Evolutionary conservation across 2,888 invertebrate species (phyloP).

Genomic region (Ptychoptera albimana): DNA sequence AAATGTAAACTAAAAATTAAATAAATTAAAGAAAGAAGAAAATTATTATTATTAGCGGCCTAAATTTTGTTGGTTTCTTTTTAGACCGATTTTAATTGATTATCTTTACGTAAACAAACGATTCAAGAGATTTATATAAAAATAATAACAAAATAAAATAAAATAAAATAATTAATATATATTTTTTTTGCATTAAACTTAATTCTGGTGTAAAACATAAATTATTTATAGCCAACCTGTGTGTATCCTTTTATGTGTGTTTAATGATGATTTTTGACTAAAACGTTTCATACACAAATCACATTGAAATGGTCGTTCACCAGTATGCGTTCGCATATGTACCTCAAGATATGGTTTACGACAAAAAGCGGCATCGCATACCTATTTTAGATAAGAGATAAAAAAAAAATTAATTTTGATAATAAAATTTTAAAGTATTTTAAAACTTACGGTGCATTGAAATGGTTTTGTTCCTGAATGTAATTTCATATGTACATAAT

Average conservation of each 20-base stretch:
- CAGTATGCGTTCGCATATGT: slow-evolving; percentile 42
- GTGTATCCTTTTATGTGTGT: slow-evolving; percentile 54
- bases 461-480: slow-evolving; percentile 69
- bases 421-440: too few relatives aligned
- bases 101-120: too few relatives aligned
- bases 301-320: slow-evolving; percentile 38
- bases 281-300: slow-evolving; percentile 52
- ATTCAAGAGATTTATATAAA: too few relatives aligned
- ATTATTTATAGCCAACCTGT: slow-evolving; percentile 35
- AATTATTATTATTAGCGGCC: too few relatives aligned
- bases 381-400: slow-evolving; percentile 21
- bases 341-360: slow-evolving; percentile 68
- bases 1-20: background rate
- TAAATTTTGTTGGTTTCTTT: too few relatives aligned
- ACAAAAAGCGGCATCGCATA: slow-evolving; percentile 63
- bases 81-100: too few relatives aligned
- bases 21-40: too few relatives aligned
- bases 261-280: slow-evolving; percentile 55
- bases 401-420: background rate
- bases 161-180: background rate
- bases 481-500: slow-evolving; percentile 69
- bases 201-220: background rate
- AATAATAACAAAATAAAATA: background rate
- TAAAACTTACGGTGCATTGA: slow-evolving; percentile 44
- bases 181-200: background rate